These are phyloP conservation scores for Horisme vitalbata DNA, from an alignment of 2,888 invertebrate genomes.

Conservation along the genomic window DNA sequence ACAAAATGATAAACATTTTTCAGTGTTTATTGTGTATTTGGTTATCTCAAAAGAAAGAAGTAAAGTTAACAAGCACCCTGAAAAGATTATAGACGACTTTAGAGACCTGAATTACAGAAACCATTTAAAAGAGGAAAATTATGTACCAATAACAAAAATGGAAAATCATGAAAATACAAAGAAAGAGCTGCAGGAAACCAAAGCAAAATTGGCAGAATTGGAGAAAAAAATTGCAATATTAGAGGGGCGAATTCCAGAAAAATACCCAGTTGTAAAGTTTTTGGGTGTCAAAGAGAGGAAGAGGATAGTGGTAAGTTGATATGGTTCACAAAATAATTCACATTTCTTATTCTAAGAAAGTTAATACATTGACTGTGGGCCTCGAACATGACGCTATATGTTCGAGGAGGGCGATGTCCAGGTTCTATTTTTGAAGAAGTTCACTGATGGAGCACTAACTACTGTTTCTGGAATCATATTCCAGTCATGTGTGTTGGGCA, in stretches of 20 bases:
- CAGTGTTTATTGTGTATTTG: slow-evolving; percentile 65
- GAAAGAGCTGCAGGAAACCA: slow-evolving; percentile 84
- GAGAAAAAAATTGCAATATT: slow-evolving; percentile 88
- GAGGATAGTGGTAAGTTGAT: slow-evolving; percentile 89
- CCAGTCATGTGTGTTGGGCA: too few relatives aligned
- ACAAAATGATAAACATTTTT: slow-evolving; percentile 34
- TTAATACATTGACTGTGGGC: too few relatives aligned
- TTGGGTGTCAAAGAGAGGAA: slow-evolving; percentile 95
- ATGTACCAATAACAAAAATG: slow-evolving; percentile 40
- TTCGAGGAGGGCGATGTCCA: too few relatives aligned
- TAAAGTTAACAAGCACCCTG: slow-evolving; percentile 39
- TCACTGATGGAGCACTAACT: too few relatives aligned
- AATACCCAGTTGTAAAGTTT: slow-evolving; percentile 95
- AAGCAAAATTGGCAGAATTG: slow-evolving; percentile 84
- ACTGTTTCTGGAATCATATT: too few relatives aligned
- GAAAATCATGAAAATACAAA: slow-evolving; percentile 56
- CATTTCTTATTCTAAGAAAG: too few relatives aligned
- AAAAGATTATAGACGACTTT: slow-evolving; percentile 50
- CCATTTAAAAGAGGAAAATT: slow-evolving; percentile 48
- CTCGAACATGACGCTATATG: too few relatives aligned
- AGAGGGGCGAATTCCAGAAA: slow-evolving; percentile 89
- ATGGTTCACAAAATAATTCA: background rate
- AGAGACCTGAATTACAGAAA: slow-evolving; percentile 53
- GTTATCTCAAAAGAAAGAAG: slow-evolving; percentile 40
- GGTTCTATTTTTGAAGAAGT: too few relatives aligned